Conservation (phyloP, 1,140 invertebrate genomes). For the Oscheius sp. region DNA sequence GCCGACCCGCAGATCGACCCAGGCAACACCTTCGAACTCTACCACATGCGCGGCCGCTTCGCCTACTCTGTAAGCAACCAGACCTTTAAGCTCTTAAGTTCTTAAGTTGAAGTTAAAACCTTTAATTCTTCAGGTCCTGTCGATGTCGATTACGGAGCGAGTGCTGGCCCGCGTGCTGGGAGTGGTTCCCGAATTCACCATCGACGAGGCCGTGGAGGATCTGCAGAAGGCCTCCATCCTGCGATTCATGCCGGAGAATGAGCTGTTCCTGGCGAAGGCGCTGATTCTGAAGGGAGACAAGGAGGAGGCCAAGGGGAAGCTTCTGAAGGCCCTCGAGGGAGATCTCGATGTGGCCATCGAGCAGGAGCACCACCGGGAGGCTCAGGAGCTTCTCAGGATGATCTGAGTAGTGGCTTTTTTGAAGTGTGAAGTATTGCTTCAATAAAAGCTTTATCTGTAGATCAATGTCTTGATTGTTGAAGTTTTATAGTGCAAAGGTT, state of each 20-base stretch:
- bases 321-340: neutral
- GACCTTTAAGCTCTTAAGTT: no score
- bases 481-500: no score
- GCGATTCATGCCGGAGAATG: neutral
- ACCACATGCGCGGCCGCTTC: neutral
- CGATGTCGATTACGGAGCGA: neutral
- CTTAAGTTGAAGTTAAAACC: no score
- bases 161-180: neutral
- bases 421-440: no score
- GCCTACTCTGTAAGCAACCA: neutral
- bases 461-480: no score
- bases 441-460: no score
- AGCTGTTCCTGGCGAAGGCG: neutral
- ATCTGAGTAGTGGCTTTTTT: no score
- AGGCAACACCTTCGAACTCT: neutral
- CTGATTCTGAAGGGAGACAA: constrained; percentile 2
- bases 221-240: neutral
- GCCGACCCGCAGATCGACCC: neutral
- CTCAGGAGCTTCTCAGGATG: neutral
- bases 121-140: no score
- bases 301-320: neutral
- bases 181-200: neutral
- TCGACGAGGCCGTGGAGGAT: neutral
- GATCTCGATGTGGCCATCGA: neutral
- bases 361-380: neutral